Evolutionary conservation across 2,888 invertebrate species (phyloP).

Genomic region (Drosophila recens): DNA sequence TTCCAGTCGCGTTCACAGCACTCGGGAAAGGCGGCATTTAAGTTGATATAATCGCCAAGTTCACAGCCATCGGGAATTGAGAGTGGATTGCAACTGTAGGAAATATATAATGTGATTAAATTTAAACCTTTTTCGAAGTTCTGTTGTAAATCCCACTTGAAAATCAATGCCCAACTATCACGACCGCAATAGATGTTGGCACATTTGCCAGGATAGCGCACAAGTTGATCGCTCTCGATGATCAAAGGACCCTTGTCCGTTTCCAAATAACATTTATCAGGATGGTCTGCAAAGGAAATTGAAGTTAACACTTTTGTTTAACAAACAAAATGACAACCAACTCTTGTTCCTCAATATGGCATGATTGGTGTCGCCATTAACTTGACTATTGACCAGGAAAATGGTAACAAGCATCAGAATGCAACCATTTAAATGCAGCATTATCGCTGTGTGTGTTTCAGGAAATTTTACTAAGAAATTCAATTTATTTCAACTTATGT

Average conservation of each 20-base stretch:
- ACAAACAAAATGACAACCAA: constrained; percentile 1
- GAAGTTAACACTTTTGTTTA: background rate
- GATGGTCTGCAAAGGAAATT: constrained; percentile 22
- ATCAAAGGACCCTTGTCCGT: constrained; percentile 7
- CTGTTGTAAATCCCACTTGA: constrained; percentile 31
- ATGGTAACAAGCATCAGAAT: constrained; percentile 21
- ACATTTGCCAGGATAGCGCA: constrained; percentile 54
- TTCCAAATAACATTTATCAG: constrained; percentile 49
- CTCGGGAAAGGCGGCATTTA: constrained; percentile 30
- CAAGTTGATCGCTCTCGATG: constrained; percentile 22
- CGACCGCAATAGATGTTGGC: constrained; percentile 53
- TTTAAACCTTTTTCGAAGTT: background rate
- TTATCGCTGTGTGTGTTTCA: constrained; percentile 35
- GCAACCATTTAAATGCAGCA: constrained; percentile 33
- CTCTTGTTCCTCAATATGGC: constrained; percentile 28
- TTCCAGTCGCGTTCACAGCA: constrained; percentile 43
- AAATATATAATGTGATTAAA: background rate
- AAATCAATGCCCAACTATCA: constrained; percentile 61
- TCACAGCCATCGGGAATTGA: constrained; percentile 33
- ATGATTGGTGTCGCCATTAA: constrained; percentile 13
- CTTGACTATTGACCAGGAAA: constrained; percentile 4
- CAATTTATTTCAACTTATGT: constrained; percentile 49
- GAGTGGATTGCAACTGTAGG: constrained; percentile 31
- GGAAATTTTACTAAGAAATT: constrained; percentile 62
- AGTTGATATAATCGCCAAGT: constrained; percentile 11